Evolutionary conservation across 1,140 invertebrate species (phyloP).

Genomic region (Drosophila busckii): DNA sequence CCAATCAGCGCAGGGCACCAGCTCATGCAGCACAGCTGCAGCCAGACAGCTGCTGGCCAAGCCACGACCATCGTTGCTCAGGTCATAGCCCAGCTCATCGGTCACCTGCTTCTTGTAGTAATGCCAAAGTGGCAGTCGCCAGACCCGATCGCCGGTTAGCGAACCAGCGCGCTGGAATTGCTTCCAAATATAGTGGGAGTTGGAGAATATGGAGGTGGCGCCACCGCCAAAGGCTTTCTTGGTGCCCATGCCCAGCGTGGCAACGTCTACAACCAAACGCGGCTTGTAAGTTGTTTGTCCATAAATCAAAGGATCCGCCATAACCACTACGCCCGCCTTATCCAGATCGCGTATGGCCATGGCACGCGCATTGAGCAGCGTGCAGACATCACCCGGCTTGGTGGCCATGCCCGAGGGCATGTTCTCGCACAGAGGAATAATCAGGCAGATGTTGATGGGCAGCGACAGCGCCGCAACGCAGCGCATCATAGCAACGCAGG

Average conservation of each 20-base stretch:
- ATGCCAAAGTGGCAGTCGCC: conserved; percentile 93
- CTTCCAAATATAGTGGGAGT: conserved; percentile 83
- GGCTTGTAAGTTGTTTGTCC: conserved; percentile 83
- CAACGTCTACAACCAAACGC: conserved; percentile 86
- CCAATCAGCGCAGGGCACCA: conserved; percentile 83
- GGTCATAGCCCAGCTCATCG: conserved; percentile 80
- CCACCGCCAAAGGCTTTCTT: conserved; percentile 84
- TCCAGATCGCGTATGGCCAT: conserved; percentile 88
- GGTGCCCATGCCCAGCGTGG: conserved; percentile 82
- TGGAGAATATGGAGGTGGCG: conserved; percentile 90
- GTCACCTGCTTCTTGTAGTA: conserved; percentile 86
- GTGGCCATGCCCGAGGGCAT: conserved; percentile 90
- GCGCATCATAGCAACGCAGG: conserved; percentile 60
- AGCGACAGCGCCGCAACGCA: conserved; percentile 54
- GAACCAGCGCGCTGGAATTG: conserved; percentile 84
- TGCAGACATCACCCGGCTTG: conserved; percentile 92
- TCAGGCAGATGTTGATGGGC: conserved; percentile 57
- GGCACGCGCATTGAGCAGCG: conserved; percentile 90
- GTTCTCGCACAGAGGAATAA: conserved; percentile 88
- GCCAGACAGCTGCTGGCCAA: conserved; percentile 82
- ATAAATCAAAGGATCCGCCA: conserved; percentile 93
- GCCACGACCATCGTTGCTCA: conserved; percentile 82
- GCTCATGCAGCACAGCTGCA: conserved; percentile 85
- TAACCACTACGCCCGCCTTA: conserved; percentile 92
- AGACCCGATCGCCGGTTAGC: conserved; percentile 90